phyloP scores from a whole-genome alignment of 2,113 vertebrate genomes.

The Hemicordylus capensis region DNA sequence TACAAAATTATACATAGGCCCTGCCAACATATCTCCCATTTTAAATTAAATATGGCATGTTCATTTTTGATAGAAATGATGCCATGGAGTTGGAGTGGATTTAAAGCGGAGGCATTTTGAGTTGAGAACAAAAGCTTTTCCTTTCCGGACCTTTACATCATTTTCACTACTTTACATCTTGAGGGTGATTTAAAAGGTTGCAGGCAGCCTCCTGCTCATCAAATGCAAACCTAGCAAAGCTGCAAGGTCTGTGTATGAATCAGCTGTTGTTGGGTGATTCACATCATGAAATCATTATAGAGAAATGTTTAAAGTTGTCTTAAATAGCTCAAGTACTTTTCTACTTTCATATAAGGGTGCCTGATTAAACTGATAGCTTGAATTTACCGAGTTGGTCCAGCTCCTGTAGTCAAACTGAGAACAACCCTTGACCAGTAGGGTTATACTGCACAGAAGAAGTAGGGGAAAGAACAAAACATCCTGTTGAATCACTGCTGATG shows the following conservation, averaged over 20 bases:
- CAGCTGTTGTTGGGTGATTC: neutral
- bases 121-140: neutral
- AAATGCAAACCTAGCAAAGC: neutral
- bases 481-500: neutral
- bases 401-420: neutral
- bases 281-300: neutral
- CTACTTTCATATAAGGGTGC: neutral
- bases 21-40: slow-evolving; percentile 21
- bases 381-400: neutral
- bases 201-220: neutral
- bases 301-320: neutral
- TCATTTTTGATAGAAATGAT: slow-evolving; percentile 25
- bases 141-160: slow-evolving; percentile 3
- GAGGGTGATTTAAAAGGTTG: neutral
- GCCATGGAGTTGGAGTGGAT: neutral
- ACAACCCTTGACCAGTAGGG: neutral
- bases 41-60: slow-evolving; percentile 18
- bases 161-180: slow-evolving; percentile 33
- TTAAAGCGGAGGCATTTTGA: neutral
- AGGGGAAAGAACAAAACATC: neutral
- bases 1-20: slow-evolving; percentile 11
- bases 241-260: neutral
- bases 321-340: neutral
- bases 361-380: neutral
- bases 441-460: neutral